A percentile compares a stretch with the other conserved stretches of the same genome.
Evolutionary conservation across 2,888 invertebrate genomes (phyloP).

Genomic region (Liopterus haemorrhoidalis): DNA sequence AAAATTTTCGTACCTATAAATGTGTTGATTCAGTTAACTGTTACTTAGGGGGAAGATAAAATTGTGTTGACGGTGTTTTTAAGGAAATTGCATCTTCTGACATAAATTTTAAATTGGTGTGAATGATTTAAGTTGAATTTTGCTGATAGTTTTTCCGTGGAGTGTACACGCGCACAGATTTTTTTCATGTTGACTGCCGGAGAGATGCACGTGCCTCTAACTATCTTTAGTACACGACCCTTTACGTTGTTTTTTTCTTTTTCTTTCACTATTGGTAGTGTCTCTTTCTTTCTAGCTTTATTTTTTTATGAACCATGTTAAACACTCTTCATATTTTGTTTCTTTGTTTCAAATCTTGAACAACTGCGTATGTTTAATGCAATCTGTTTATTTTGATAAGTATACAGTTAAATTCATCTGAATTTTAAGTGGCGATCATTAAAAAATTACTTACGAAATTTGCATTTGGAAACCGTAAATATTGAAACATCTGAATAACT

Average conservation of each 20-base stretch:
- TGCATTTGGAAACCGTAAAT: no score
- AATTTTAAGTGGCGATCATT: no score
- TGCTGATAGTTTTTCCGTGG: background rate
- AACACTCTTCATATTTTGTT: background rate
- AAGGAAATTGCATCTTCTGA: no score
- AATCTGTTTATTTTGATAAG: background rate
- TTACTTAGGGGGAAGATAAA: no score
- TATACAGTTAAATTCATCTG: no score
- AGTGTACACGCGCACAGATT: background rate
- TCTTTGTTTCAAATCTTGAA: conserved; percentile 1
- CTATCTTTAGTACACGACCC: conserved; percentile 47
- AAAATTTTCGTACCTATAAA: no score
- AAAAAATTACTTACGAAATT: no score
- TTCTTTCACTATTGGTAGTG: background rate
- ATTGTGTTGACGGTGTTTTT: no score
- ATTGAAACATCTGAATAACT: no score
- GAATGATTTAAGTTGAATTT: background rate
- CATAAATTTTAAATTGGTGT: no score
- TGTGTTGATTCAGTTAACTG: no score
- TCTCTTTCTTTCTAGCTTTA: background rate
- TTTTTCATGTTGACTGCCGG: conserved; percentile 31
- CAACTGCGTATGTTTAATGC: background rate
- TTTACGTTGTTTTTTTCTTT: conserved; percentile 40
- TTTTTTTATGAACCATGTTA: conserved; percentile 1
- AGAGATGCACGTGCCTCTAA: conserved; percentile 44